phyloP scores from a whole-genome alignment of 2,797 vertebrate species.

The Halcyon badia region DNA sequence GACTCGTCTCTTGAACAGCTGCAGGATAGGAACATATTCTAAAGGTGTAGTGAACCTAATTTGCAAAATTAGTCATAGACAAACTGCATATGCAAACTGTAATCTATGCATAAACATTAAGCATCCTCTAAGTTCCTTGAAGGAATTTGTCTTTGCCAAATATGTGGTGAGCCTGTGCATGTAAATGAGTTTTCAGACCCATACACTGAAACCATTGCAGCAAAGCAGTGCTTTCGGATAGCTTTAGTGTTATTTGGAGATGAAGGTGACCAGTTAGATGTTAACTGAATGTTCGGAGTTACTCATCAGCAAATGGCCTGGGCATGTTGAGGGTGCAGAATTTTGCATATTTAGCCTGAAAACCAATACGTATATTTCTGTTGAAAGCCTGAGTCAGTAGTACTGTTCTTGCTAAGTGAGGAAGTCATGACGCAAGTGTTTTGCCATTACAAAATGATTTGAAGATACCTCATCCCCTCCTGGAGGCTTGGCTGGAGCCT shows the following conservation, averaged over 20 bases:
- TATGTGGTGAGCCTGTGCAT: neutral
- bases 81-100: constrained; percentile 9
- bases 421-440: accelerated
- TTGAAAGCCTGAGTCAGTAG: neutral
- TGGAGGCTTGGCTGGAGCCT: neutral
- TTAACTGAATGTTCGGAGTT: neutral
- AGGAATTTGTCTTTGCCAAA: constrained; percentile 44
- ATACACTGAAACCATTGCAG: neutral
- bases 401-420: neutral
- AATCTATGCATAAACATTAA: constrained; percentile 25
- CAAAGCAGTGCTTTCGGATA: accelerated
- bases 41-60: neutral
- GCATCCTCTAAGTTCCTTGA: neutral
- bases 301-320: neutral
- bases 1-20: neutral
- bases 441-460: neutral
- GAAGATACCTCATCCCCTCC: neutral
- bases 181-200: neutral
- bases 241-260: neutral
- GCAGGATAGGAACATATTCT: neutral
- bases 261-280: neutral
- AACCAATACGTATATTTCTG: accelerated
- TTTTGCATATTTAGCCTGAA: accelerated
- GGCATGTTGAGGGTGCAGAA: neutral
- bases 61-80: constrained; percentile 27